These are phyloP conservation scores for Argya squamiceps DNA, from an alignment of 2,797 vertebrate species.

Conservation along the genomic window DNA sequence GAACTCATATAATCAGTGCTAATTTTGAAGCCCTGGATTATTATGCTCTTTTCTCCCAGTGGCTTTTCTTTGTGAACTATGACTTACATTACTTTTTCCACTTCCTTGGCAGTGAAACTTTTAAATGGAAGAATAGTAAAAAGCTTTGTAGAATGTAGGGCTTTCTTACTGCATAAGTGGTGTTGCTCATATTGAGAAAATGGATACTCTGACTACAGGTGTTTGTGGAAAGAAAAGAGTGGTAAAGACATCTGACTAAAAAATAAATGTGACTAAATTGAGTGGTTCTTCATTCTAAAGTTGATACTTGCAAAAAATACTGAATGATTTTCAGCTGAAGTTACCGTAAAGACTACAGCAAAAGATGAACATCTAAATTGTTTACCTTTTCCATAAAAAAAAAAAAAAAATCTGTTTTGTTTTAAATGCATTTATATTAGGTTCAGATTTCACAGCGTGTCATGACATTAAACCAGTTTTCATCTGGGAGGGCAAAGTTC, in stretches of 20 bases:
- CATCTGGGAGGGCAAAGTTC: neutral
- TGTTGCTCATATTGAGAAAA: neutral
- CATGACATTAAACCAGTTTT: neutral
- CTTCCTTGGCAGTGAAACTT: neutral
- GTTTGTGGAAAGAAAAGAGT: neutral
- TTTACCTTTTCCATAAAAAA: neutral
- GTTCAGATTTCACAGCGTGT: neutral
- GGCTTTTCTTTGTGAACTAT: neutral
- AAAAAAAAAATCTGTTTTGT: neutral
- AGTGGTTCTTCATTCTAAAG: neutral
- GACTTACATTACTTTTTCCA: neutral
- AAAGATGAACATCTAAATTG: neutral
- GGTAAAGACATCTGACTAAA: neutral
- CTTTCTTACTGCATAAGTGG: neutral
- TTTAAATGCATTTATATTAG: neutral
- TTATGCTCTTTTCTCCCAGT: neutral
- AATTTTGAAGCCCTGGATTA: neutral
- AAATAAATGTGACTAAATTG: neutral
- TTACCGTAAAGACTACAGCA: neutral
- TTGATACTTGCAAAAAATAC: neutral
- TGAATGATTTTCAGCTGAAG: neutral
- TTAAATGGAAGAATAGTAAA: neutral
- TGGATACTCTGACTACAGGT: neutral
- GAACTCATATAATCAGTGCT: neutral
- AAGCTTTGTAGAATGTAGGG: neutral